These are phyloP conservation scores for Symphodus melops DNA, from an alignment of 2,113 vertebrate genomes.

Conservation along the genomic window DNA sequence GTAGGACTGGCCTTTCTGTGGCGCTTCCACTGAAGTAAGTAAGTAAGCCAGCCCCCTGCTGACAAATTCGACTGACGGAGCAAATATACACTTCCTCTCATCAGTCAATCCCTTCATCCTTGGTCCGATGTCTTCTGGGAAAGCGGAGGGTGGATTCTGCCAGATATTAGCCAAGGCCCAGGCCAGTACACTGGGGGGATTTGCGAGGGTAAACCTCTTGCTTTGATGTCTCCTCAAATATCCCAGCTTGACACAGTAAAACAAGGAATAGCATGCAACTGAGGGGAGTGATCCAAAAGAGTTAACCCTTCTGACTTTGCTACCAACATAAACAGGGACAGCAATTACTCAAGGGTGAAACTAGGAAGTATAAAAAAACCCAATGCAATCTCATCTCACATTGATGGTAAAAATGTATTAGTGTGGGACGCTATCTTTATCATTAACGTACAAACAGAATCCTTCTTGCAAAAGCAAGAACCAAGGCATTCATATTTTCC, in stretches of 20 bases:
- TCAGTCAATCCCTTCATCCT: constrained; percentile 72
- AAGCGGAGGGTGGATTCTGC: constrained; percentile 60
- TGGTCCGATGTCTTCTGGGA: constrained; percentile 65
- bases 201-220: constrained; percentile 62
- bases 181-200: constrained; percentile 56
- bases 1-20: constrained; percentile 35
- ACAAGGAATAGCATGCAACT: constrained; percentile 54
- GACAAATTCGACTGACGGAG: constrained; percentile 70
- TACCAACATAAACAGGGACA: constrained; percentile 20
- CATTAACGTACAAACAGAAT: background rate
- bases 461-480: constrained; percentile 3
- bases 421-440: background rate
- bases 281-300: constrained; percentile 47
- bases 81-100: constrained; percentile 71
- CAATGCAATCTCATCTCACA: background rate
- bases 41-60: constrained; percentile 58
- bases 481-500: background rate
- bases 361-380: background rate
- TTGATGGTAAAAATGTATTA: background rate
- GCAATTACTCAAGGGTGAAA: constrained; percentile 12
- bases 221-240: constrained; percentile 70
- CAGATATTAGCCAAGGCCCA: constrained; percentile 66
- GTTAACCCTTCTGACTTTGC: constrained; percentile 46
- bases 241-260: constrained; percentile 60
- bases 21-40: constrained; percentile 31